A percentile compares a stretch with the other conserved stretches of the same genome.
phyloP scores from a whole-genome alignment of 2,888 invertebrate species.

The Agriopis leucophaearia region DNA sequence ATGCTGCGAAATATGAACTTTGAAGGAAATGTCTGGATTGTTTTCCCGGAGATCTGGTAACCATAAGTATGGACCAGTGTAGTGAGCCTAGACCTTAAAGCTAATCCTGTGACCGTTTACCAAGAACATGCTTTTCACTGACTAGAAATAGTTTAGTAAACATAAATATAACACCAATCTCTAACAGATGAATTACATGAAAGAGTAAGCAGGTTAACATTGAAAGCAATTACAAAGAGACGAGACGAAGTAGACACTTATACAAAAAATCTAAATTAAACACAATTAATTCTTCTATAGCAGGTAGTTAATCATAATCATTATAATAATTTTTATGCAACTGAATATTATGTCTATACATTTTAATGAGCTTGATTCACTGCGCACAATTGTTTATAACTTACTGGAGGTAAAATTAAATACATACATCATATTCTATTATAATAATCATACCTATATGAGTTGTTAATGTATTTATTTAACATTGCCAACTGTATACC shows the following conservation, averaged over 20 bases:
- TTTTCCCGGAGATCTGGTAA: too few species aligned
- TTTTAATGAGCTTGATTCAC: slow-evolving; percentile 2
- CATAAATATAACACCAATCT: slow-evolving; percentile 27
- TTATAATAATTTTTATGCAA: slow-evolving; percentile 32
- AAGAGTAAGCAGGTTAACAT: slow-evolving; percentile 16
- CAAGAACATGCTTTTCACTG: slow-evolving; percentile 25
- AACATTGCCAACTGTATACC: background rate
- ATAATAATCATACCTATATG: background rate
- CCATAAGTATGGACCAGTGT: too few species aligned
- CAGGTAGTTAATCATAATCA: slow-evolving; percentile 7
- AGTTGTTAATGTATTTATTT: background rate
- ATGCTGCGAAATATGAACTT: too few species aligned
- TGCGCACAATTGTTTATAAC: background rate
- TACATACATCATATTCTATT: background rate
- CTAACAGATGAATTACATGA: slow-evolving; percentile 1
- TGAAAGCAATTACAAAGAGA: slow-evolving; percentile 18
- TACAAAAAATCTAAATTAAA: slow-evolving; percentile 17
- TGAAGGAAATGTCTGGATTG: too few species aligned
- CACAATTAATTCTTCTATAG: slow-evolving; percentile 1
- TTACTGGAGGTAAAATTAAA: background rate
- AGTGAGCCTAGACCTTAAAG: background rate
- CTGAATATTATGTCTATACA: slow-evolving; percentile 14
- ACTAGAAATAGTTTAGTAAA: slow-evolving; percentile 34
- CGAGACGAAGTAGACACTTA: slow-evolving; percentile 17
- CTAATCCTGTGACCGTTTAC: background rate